These are phyloP conservation scores for Melanotaenia maccullochi DNA, from an alignment of 2,797 vertebrate species.

Conservation along the genomic window DNA sequence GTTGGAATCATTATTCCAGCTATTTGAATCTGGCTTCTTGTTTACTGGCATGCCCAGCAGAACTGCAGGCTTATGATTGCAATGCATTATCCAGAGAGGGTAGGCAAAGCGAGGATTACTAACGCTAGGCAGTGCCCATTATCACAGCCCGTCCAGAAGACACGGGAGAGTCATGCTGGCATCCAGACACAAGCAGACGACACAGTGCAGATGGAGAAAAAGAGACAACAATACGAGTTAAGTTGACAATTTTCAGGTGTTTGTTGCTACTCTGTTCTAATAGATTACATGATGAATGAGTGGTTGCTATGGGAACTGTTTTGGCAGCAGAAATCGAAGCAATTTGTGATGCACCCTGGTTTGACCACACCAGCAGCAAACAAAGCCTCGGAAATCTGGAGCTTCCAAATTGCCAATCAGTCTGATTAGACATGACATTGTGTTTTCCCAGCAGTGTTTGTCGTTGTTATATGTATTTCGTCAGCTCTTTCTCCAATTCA, in stretches of 20 bases:
- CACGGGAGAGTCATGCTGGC: constrained; percentile 61
- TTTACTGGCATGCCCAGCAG: constrained; percentile 61
- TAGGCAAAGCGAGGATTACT: constrained; percentile 70
- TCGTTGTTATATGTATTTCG: constrained; percentile 61
- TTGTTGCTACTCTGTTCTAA: constrained; percentile 42
- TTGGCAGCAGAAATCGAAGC: constrained; percentile 58
- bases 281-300: constrained; percentile 50
- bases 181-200: constrained; percentile 25
- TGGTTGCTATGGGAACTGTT: constrained; percentile 61
- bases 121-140: constrained; percentile 57
- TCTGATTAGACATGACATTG: constrained; percentile 73
- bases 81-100: constrained; percentile 58
- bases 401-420: constrained; percentile 77
- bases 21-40: constrained; percentile 56
- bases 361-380: constrained; percentile 57
- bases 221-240: constrained; percentile 35
- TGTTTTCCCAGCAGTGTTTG: constrained; percentile 66
- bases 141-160: constrained; percentile 65
- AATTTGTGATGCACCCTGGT: constrained; percentile 57
- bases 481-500: constrained; percentile 61
- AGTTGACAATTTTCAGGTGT: constrained; percentile 54
- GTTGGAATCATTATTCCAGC: constrained; percentile 52
- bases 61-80: constrained; percentile 69
- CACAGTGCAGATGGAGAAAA: constrained; percentile 29
- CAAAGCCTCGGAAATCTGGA: constrained; percentile 70